These are phyloP conservation scores for Theropithecus gelada DNA, from an alignment of 2,113 vertebrate genomes.

Conservation along the genomic window DNA sequence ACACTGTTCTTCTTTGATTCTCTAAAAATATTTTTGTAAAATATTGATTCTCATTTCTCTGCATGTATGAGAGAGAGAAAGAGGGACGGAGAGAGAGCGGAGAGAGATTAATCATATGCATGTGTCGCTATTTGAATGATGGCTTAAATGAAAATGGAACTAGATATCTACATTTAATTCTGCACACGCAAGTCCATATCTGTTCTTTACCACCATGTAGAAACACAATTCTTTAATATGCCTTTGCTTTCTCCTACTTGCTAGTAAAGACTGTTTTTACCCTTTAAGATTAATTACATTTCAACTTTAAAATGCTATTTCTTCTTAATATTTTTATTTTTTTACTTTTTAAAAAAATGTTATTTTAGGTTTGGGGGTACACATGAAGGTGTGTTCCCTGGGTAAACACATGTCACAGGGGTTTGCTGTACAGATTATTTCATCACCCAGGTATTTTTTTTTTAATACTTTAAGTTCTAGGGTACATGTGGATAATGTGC, in stretches of 20 bases:
- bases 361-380: no score
- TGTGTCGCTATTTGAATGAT: not conserved
- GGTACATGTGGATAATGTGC: no score
- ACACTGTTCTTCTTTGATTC: not conserved
- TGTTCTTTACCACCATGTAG: not conserved
- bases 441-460: no score
- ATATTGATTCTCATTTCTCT: not conserved
- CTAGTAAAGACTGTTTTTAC: not conserved
- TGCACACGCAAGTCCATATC: not conserved
- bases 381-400: no score
- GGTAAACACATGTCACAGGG: no score
- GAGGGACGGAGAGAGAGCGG: rapidly evolving
- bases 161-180: not conserved
- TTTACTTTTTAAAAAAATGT: no score
- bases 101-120: no score
- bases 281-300: not conserved
- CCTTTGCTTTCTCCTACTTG: not conserved
- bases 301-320: not conserved
- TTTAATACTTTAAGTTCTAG: no score
- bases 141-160: not conserved
- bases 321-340: no score
- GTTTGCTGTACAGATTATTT: no score
- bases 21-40: not conserved
- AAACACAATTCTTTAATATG: not conserved
- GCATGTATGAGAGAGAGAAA: not conserved